phyloP scores from a whole-genome alignment of 2,113 vertebrate species.

The Apus apus region DNA sequence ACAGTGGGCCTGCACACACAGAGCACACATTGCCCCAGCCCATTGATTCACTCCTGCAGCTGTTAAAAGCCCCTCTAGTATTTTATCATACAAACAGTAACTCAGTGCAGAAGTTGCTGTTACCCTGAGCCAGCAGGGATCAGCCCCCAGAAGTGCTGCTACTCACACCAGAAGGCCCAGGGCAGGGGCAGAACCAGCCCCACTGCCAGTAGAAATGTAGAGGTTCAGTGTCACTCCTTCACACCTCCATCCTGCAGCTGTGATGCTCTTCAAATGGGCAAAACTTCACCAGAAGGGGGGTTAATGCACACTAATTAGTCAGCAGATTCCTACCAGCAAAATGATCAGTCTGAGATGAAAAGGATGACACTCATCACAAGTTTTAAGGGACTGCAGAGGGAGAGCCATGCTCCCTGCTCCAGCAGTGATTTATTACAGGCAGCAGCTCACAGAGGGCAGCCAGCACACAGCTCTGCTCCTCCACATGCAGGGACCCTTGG shows the following conservation, averaged over 20 bases:
- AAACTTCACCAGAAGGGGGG: background rate
- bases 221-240: background rate
- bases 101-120: fast-evolving
- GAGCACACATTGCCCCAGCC: too few relatives aligned
- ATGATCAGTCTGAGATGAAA: fast-evolving
- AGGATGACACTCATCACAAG: fast-evolving
- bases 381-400: background rate
- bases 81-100: fast-evolving
- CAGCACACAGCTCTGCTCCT: background rate
- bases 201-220: too few relatives aligned
- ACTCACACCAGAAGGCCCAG: background rate
- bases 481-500: fast-evolving
- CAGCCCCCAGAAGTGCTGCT: background rate
- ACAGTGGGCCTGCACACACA: too few relatives aligned
- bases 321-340: background rate
- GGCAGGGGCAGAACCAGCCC: background rate
- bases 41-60: too few relatives aligned
- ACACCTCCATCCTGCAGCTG: fast-evolving
- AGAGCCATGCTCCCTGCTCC: fast-evolving
- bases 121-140: background rate
- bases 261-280: fast-evolving
- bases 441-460: constrained; percentile 63
- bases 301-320: background rate
- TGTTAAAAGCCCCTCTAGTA: fast-evolving
- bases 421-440: background rate